These are phyloP conservation scores for Daboia siamensis DNA, from an alignment of 2,113 vertebrate species.

Conservation along the genomic window DNA sequence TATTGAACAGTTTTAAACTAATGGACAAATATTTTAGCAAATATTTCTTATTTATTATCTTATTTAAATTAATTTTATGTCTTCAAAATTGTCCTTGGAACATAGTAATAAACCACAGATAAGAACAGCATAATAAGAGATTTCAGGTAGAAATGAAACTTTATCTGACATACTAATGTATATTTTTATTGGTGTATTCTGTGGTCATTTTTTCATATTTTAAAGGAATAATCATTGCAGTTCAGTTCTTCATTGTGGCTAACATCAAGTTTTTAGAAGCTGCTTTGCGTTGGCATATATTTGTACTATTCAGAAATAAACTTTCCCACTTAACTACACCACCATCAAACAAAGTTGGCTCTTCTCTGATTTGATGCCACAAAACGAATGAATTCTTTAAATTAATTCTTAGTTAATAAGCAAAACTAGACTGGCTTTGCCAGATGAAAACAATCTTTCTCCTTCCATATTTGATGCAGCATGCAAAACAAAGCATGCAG, in stretches of 20 bases:
- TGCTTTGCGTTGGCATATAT: slow-evolving; percentile 13
- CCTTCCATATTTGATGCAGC: accelerated
- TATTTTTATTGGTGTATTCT: slow-evolving; percentile 31
- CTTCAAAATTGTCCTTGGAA: slow-evolving; percentile 44
- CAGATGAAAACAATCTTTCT: slow-evolving; percentile 34
- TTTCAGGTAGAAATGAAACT: slow-evolving; percentile 42
- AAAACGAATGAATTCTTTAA: slow-evolving; percentile 38
- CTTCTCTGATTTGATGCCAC: slow-evolving; percentile 46
- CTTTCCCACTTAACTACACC: slow-evolving; percentile 36
- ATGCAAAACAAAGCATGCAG: slow-evolving; percentile 33
- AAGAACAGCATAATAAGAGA: slow-evolving; percentile 51
- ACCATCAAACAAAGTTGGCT: slow-evolving; percentile 28
- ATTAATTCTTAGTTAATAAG: slow-evolving; percentile 52
- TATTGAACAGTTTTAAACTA: background rate
- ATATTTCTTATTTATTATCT: background rate
- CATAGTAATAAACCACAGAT: slow-evolving; percentile 40
- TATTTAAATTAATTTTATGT: slow-evolving; percentile 47
- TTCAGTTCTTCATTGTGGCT: slow-evolving; percentile 27
- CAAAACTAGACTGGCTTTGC: slow-evolving; percentile 35
- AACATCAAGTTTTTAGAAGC: slow-evolving; percentile 36
- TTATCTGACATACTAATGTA: slow-evolving; percentile 27
- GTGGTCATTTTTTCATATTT: slow-evolving; percentile 30
- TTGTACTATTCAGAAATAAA: slow-evolving; percentile 33
- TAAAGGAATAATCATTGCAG: background rate
- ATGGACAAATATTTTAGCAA: background rate